These are phyloP conservation scores for Paramacrobiotus metropolitanus DNA, from an alignment of 1,140 invertebrate genomes.

Conservation along the genomic window DNA sequence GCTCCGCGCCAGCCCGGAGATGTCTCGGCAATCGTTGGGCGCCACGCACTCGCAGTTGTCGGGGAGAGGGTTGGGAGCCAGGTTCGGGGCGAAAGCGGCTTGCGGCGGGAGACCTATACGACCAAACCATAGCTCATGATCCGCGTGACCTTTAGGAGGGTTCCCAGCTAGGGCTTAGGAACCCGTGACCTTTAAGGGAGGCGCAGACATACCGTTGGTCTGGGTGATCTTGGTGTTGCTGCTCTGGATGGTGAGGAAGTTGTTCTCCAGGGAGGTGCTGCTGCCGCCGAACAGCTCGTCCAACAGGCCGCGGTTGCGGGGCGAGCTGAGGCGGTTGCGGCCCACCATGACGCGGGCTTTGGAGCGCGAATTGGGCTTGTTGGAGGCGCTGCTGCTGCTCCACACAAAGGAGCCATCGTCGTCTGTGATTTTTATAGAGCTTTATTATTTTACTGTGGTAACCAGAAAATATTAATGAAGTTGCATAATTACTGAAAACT, in stretches of 20 bases:
- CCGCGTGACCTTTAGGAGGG: not conserved
- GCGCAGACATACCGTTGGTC: not conserved
- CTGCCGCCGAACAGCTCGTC: not conserved
- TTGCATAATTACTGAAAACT: too few species aligned
- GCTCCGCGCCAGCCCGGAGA: not conserved
- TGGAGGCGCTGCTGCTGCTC: not conserved
- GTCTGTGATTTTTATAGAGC: too few species aligned
- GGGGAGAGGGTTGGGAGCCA: not conserved
- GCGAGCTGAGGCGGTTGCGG: not conserved
- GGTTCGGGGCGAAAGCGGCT: not conserved
- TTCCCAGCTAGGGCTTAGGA: too few species aligned
- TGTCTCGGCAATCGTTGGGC: not conserved
- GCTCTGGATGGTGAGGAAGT: not conserved
- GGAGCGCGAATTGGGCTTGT: not conserved
- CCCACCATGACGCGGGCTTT: not conserved
- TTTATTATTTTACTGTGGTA: too few species aligned
- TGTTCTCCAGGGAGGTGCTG: not conserved
- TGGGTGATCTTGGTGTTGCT: not conserved
- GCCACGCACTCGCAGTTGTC: not conserved
- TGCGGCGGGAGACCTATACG: not conserved
- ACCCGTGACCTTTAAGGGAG: not conserved
- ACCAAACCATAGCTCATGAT: not conserved
- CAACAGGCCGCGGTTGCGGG: not conserved
- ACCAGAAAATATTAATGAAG: too few species aligned
- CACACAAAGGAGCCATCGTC: not conserved